Base-by-base conservation (phyloP, 2,888 invertebrate genomes). In the Fissipunctia ypsillon region DNA sequence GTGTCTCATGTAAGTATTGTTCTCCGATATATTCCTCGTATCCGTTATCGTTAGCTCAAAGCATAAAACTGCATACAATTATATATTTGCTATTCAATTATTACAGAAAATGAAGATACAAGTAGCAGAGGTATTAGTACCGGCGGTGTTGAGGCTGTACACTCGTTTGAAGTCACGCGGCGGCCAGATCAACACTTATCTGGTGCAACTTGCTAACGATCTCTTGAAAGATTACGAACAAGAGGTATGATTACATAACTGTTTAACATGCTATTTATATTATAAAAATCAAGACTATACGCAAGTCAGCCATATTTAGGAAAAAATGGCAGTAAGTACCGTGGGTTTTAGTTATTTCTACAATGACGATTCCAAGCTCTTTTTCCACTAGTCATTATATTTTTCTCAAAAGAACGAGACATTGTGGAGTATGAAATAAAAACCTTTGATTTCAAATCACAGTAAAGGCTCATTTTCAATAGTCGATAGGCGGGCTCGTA, bases 61-160 rank as follows among this genome's bases (percentile, higher is more conserved):
- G 28, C 16, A 56, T 57, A 28, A 35, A 38, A 38, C 1, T 28
- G 14, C 7, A 31, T n/a, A 28, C n/a, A 31, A 64, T 16, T 19
- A 16, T n/a, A 38, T 57, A 41, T 22, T 66, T 35, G n/a, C 1
- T 56, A 41, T 78, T 48, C 5, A 0, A 64, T 64, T 57, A 14
- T 61, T 71, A 69, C 66, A 97, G 94, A 96, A 96, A 91, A 96
- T 97, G 93, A 98, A 97, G 90, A 96, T 96, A 78, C 97, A 97
- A 67, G 97, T 97, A 19, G 96, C 97, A 12, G 97, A 97, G 84
- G 96, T 97, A 86, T 93, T 98, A 83, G 96, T 98, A 45, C 98
- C 98, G 41, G 96, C 96, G 14, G 96, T 98, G 76, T 95, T 97
- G 79, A 96, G 97, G 25, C 95, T 98, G 78, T 97, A 97, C 91